A percentile compares a stretch with the other conserved stretches of the same genome.
These are phyloP conservation scores for Diplosoma virens DNA, from an alignment of 23 tunicate species.

Conservation along the genomic window DNA sequence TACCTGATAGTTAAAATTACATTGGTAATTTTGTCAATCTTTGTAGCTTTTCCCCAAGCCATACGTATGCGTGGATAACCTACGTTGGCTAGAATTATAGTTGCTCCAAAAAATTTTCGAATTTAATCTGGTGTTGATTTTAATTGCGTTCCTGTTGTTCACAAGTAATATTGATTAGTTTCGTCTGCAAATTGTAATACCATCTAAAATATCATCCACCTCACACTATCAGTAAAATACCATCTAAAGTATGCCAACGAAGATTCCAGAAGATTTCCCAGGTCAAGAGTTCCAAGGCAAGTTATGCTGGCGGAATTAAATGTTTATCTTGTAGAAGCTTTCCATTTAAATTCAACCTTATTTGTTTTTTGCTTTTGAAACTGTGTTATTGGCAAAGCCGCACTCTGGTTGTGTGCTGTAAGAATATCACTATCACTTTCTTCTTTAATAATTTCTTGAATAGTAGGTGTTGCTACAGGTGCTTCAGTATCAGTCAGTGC, in stretches of 20 bases:
- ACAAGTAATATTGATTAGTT: neutral
- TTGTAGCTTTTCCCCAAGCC: too few relatives aligned
- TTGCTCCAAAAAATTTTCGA: conserved; percentile 5
- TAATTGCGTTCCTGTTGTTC: neutral
- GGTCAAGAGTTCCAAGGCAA: neutral
- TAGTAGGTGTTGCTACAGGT: too few relatives aligned
- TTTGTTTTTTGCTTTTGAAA: too few relatives aligned
- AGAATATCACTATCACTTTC: too few relatives aligned
- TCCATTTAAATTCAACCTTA: too few relatives aligned
- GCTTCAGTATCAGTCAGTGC: too few relatives aligned
- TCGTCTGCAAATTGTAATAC: neutral
- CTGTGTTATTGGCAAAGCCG: too few relatives aligned
- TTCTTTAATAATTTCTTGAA: too few relatives aligned
- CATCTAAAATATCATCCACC: too few relatives aligned
- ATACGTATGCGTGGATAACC: neutral
- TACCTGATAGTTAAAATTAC: neutral
- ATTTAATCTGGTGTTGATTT: neutral
- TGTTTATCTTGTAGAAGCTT: too few relatives aligned
- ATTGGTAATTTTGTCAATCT: neutral
- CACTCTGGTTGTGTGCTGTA: too few relatives aligned
- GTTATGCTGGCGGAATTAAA: neutral
- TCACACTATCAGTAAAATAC: neutral
- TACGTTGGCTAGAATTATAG: neutral
- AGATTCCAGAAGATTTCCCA: neutral
- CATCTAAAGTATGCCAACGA: neutral